A percentile compares a stretch with the other conserved stretches of the same genome.
Evolutionary conservation across 1,140 invertebrate species (phyloP).

Genomic region (Ridgeia piscesae): DNA sequence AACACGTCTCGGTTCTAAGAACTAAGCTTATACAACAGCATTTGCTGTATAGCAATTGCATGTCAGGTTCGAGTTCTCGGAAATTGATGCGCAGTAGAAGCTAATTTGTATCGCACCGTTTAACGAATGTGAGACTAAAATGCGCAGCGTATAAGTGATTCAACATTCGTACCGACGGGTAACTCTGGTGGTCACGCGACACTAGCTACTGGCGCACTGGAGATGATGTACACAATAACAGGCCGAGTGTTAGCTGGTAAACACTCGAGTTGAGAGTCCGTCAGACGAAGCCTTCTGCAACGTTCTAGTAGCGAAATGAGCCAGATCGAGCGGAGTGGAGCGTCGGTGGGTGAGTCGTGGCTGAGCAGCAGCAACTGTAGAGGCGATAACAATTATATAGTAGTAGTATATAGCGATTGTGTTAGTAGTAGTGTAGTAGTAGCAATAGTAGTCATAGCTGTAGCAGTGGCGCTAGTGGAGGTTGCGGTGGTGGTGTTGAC

Average conservation of each 20-base stretch:
- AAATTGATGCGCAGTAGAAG: too few relatives aligned
- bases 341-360: not conserved
- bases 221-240: not conserved
- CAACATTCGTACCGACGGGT: not conserved
- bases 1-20: too few relatives aligned
- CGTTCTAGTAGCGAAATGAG: not conserved
- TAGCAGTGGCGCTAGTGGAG: not conserved
- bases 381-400: not conserved
- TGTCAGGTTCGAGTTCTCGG: too few relatives aligned
- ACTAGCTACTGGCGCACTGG: not conserved
- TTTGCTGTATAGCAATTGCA: too few relatives aligned
- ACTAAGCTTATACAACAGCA: too few relatives aligned
- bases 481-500: not conserved
- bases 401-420: not conserved
- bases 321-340: not conserved
- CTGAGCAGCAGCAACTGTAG: too few relatives aligned
- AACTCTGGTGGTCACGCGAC: not conserved
- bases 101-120: too few relatives aligned
- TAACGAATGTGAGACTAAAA: too few relatives aligned
- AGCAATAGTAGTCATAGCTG: not conserved
- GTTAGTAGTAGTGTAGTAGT: not conserved
- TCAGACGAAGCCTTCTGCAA: not conserved
- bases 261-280: not conserved
- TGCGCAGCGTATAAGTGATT: too few relatives aligned
- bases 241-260: not conserved